A percentile compares a stretch with the other conserved stretches of the same genome.
phyloP scores from a whole-genome alignment of 2,797 vertebrate species.

The Glyptemys insculpta region DNA sequence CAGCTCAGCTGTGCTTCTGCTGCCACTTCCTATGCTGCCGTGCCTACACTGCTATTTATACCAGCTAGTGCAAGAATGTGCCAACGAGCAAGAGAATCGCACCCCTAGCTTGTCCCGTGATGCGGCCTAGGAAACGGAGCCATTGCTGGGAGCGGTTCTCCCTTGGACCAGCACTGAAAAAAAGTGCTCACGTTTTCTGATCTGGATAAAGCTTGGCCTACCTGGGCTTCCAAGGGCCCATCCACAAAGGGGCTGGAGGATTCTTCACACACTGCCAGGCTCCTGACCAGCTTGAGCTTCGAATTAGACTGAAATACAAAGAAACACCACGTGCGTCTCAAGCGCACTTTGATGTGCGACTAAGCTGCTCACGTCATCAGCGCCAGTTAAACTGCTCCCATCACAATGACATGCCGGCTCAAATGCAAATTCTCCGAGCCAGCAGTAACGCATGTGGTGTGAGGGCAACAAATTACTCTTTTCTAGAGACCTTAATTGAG shows the following conservation, averaged over 20 bases:
- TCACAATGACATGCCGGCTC: neutral
- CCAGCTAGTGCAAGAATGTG: neutral
- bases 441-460: neutral
- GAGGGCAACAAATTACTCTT: neutral
- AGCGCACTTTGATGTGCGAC: neutral
- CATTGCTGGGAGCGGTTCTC: neutral
- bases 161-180: neutral
- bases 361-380: neutral
- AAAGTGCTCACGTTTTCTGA: neutral
- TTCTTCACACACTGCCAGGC: slow-evolving; percentile 97
- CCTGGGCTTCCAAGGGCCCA: slow-evolving; percentile 91
- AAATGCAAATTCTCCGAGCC: neutral
- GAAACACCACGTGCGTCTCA: neutral
- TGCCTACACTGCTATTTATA: neutral
- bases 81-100: neutral
- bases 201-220: slow-evolving; percentile 50
- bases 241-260: slow-evolving; percentile 92
- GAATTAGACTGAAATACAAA: slow-evolving; percentile 91
- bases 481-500: neutral
- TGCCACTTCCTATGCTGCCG: neutral
- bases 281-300: slow-evolving; percentile 97
- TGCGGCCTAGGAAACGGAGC: neutral
- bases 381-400: neutral
- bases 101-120: neutral
- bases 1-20: neutral